phyloP scores from a whole-genome alignment of 2,113 vertebrate species.

The Mus musculus region GRCm39 chr2:56882501-56883000 shows the following conservation, averaged over 20 bases:
- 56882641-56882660: constrained; percentile 41
- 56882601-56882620: constrained; percentile 21
- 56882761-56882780: constrained; percentile 69
- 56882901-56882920: background rate
- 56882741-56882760: constrained; percentile 71
- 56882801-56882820: constrained; percentile 69
- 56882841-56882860: background rate
- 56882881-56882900: constrained; percentile 7
- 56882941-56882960: constrained; percentile 67
- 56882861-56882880: background rate
- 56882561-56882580: constrained; percentile 9
- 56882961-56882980: constrained; percentile 58
- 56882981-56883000: constrained; percentile 52
- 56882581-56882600: constrained; percentile 33
- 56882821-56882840: constrained; percentile 66
- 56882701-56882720: constrained; percentile 72
- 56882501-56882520: constrained; percentile 47
- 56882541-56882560: constrained; percentile 31
- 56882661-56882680: constrained; percentile 55
- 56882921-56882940: constrained; percentile 53
- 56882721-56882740: constrained; percentile 69
- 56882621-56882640: constrained; percentile 62
- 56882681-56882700: constrained; percentile 61
- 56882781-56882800: constrained; percentile 70
- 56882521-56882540: constrained; percentile 55